Evolutionary conservation across 1,140 invertebrate species (phyloP).

Genomic region (Tachypleus tridentatus): DNA sequence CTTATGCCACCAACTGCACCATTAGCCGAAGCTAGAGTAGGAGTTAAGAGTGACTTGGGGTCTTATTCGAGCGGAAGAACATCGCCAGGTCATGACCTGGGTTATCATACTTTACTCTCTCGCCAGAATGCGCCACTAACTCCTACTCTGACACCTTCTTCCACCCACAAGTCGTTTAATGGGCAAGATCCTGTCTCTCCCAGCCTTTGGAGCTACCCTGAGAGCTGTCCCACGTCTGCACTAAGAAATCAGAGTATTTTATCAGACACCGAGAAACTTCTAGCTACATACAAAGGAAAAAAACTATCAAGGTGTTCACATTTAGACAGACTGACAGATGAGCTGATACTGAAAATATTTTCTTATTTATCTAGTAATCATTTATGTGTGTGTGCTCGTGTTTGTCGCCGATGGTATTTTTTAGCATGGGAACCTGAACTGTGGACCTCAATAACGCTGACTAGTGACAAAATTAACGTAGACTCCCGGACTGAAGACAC

Average conservation of each 20-base stretch:
- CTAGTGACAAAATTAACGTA: conserved; percentile 49
- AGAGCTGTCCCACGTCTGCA: conserved; percentile 8
- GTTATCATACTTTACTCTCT: conserved; percentile 57
- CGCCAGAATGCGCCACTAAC: conserved; percentile 37
- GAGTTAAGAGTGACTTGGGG: too few species aligned
- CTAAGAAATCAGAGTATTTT: conserved; percentile 3
- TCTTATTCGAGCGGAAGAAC: too few species aligned
- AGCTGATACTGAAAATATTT: conserved; percentile 49
- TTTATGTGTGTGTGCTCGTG: conserved; percentile 60
- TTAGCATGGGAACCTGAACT: conserved; percentile 66
- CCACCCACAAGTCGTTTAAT: conserved; percentile 16
- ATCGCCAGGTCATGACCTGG: conserved; percentile 52
- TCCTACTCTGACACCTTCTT: conserved; percentile 18
- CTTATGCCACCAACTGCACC: too few species aligned
- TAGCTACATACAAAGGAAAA: conserved; percentile 28
- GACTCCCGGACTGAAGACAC: conserved; percentile 52
- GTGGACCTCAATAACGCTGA: conserved; percentile 55
- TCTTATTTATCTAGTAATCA: conserved; percentile 61
- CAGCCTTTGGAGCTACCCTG: conserved; percentile 5
- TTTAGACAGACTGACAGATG: conserved; percentile 37
- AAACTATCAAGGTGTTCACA: conserved; percentile 13
- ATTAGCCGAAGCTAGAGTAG: too few species aligned
- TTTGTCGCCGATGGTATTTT: conserved; percentile 63
- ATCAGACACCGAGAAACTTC: conserved; percentile 17
- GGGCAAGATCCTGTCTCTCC: conserved; percentile 12